Evolutionary conservation across 2,888 invertebrate genomes (phyloP), one percentile per base, ranked within the genome.

Genomic region (Noctua janthe): DNA sequence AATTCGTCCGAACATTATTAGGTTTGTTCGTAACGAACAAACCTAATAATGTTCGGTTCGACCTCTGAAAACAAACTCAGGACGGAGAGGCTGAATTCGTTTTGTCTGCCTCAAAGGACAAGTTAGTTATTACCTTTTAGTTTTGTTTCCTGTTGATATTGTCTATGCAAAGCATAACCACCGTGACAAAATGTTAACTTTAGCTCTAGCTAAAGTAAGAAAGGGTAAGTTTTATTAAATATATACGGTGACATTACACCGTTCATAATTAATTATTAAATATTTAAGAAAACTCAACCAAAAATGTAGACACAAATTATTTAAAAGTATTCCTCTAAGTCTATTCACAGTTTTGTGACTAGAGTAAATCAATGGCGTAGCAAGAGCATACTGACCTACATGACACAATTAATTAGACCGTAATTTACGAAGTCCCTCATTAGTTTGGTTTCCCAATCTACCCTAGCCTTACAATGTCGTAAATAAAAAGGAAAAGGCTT

Each of bases 361-460:
- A 15, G 1, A 56, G 71, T 59, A 82, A 81, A 76, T 64, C 39
- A 39, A 43, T 49, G 39, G 15, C 71, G n/a, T 56, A 59, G 39
- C 49, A 29, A 62, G 56, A 71, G 56, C 23, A 47, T 47, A 56
- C 23, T 67, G 49, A 73, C 81, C 69, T 51, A 84, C 35, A 67
- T 69, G 75, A 20, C 62, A 67, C 62, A 72, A 81, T 78, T 78
- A 85, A 85, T 78, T 56, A 72, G 66, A 49, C 62, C 62, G 66
- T 83, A 66, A 86, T 83, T 83, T 86, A 86, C 78, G 77, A 66
- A 86, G 73, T 47, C 69, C 74, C 29, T 82, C 86, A 86, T 86
- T 86, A 80, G 74, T 83, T 83, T 74, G 75, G 64, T 64, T 80
- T 73, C 73, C 49, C 83, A 71, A 78, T 74, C 71, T 78, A 85